These are phyloP conservation scores for Peromyscus leucopus DNA, from an alignment of 2,113 vertebrate genomes.

Conservation along the genomic window DNA sequence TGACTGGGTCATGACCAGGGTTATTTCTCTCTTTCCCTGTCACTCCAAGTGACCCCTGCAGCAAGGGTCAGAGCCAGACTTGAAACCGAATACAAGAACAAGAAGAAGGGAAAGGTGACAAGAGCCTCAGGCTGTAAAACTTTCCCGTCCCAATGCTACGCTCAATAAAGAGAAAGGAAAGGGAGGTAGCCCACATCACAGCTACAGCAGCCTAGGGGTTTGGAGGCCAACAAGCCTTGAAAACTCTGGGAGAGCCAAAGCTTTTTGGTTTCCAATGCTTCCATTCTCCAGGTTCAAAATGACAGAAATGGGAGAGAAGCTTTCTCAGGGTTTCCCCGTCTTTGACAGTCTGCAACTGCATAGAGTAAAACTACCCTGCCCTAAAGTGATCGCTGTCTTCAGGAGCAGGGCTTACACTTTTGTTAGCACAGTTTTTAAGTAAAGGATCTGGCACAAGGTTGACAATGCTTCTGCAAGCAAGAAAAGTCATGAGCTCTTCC, in stretches of 20 bases:
- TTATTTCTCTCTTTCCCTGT: constrained; percentile 71
- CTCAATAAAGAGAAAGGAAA: constrained; percentile 36
- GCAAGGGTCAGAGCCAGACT: constrained; percentile 77
- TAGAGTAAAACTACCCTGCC: not conserved
- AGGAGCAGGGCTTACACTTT: not conserved
- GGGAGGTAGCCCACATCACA: fast-evolving
- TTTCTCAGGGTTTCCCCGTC: not conserved
- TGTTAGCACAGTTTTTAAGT: not conserved
- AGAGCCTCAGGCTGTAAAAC: constrained; percentile 54
- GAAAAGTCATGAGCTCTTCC: not conserved
- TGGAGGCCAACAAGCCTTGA: not conserved
- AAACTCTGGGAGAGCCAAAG: not conserved
- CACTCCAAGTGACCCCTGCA: constrained; percentile 67
- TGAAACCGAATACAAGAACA: constrained; percentile 87
- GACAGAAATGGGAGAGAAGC: not conserved
- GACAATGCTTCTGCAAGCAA: constrained; percentile 2
- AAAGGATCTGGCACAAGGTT: not conserved
- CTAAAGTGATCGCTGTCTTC: not conserved
- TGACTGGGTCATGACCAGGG: constrained; percentile 84
- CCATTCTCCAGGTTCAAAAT: not conserved
- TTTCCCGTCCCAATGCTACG: not conserved
- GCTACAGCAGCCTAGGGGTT: not conserved
- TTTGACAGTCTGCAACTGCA: not conserved
- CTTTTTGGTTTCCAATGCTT: not conserved
- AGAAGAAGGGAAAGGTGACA: constrained; percentile 75